Base-by-base conservation (phyloP, 2,888 invertebrate genomes). In the Tupiocoris notatus region DNA sequence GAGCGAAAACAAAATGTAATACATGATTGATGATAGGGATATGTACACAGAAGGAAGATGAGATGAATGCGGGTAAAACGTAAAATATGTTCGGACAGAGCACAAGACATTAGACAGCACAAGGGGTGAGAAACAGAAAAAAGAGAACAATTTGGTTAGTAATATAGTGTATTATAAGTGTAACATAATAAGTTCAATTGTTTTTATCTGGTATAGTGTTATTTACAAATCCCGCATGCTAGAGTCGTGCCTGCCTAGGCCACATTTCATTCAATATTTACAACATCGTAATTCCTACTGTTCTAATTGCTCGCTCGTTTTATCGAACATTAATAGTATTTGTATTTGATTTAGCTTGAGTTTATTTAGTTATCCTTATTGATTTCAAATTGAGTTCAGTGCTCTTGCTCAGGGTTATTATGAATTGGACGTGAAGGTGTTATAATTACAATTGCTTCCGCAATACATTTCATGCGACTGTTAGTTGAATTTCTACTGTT, bases 51-150 rank as follows among this genome's bases (percentile, higher is more conserved):
- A 39, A 7, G 73, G 73, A 23, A 73, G 62, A 63, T 73, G 73
- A 73, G 62, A 73, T 73, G 73, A 12, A 18, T 65, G 39, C 18
- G 70, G 9, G 58, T 21, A 12, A 57, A 62, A 73, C 20, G 54
- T 39, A 73, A 61, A 63, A 3, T 39, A 62, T 23, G 20, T 2
- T 62, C 39, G 59, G n/a, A 73, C 62, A 62, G 22, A 6, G 16
- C 73, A 73, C 73, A 73, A 73, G 73, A 73, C 73, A 73, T 73
- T 39, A 73, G 63, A 73, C 73, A 70, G 59, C 58, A 70, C 70
- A 70, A 23, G 70, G 70, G 57, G 65, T 12, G 59, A 59, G 59
- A 57, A 68, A 58, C 21, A 59, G 24, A 70, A 70, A 23, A 12
- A 39, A 39, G n/a, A n/a, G 39, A 39, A 70, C 25, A 70, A 18